These are phyloP conservation scores for Acridotheres tristis DNA, from an alignment of 2,797 vertebrate species.

Conservation along the genomic window DNA sequence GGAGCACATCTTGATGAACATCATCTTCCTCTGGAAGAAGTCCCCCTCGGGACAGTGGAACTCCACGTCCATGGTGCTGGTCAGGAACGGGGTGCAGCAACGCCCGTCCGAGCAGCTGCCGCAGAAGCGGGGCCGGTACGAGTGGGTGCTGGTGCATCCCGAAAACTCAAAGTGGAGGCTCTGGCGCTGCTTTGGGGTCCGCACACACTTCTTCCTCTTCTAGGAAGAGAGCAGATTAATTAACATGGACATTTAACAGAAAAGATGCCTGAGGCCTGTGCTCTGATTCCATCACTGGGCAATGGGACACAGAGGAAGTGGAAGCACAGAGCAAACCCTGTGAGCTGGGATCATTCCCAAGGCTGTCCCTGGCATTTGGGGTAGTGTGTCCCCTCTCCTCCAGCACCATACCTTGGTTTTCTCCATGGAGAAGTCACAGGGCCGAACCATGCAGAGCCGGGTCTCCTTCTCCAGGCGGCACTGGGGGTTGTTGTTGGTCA, in stretches of 20 bases:
- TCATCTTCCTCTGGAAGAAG: conserved; percentile 80
- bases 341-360: not conserved
- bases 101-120: conserved; percentile 79
- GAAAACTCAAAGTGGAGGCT: conserved; percentile 79
- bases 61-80: conserved; percentile 75
- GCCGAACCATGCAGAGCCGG: conserved; percentile 78
- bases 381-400: not conserved
- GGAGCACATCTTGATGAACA: conserved; percentile 83
- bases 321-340: not conserved
- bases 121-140: conserved; percentile 81
- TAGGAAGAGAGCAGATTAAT: conserved; percentile 22
- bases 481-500: conserved; percentile 80
- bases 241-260: not conserved
- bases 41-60: conserved; percentile 84
- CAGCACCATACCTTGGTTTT: conserved; percentile 70
- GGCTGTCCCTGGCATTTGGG: not conserved
- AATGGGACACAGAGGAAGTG: rapidly evolving
- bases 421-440: conserved; percentile 68
- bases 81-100: conserved; percentile 80
- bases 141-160: conserved; percentile 76
- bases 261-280: not conserved
- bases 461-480: conserved; percentile 81
- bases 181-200: conserved; percentile 69
- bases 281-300: rapidly evolving
- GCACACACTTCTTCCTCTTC: conserved; percentile 81